These are phyloP conservation scores for Coilia nasus DNA, from an alignment of 2,797 vertebrate genomes.

Conservation along the genomic window DNA sequence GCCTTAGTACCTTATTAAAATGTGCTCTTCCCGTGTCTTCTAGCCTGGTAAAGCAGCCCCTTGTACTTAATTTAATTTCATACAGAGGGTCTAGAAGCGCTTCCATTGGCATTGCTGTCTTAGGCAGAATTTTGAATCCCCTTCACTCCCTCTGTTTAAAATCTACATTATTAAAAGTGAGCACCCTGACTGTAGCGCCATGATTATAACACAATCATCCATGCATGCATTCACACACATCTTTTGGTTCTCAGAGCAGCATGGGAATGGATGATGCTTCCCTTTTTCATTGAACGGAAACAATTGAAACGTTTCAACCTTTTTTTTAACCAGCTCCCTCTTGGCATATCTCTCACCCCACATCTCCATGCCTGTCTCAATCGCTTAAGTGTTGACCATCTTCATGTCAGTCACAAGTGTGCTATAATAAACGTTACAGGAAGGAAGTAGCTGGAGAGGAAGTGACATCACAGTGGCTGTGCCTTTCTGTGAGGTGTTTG, in stretches of 20 bases:
- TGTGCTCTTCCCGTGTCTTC: too few species aligned
- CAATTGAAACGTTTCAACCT: background rate
- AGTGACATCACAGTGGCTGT: slow-evolving; percentile 55
- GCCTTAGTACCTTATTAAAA: too few species aligned
- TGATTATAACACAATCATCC: background rate
- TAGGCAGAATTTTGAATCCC: too few species aligned
- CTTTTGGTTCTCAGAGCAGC: background rate
- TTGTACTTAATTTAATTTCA: too few species aligned
- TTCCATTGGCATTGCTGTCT: too few species aligned
- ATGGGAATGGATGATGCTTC: background rate
- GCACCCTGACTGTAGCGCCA: too few species aligned
- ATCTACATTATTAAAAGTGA: too few species aligned
- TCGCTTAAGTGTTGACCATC: slow-evolving; percentile 22
- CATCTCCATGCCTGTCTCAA: background rate
- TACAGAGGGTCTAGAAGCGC: too few species aligned
- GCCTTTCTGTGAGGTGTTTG: slow-evolving; percentile 36
- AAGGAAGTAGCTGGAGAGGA: slow-evolving; percentile 62
- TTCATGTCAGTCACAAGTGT: slow-evolving; percentile 48
- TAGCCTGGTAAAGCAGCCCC: too few species aligned
- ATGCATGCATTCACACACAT: background rate
- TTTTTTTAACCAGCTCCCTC: background rate
- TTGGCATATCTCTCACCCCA: background rate
- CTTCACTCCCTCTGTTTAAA: too few species aligned
- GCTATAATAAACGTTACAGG: slow-evolving; percentile 52
- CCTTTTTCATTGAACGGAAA: background rate